Evolutionary conservation across 2,888 invertebrate genomes (phyloP), one percentile per base, ranked within the genome.

Genomic region (Caenorhabditis sp.): DNA sequence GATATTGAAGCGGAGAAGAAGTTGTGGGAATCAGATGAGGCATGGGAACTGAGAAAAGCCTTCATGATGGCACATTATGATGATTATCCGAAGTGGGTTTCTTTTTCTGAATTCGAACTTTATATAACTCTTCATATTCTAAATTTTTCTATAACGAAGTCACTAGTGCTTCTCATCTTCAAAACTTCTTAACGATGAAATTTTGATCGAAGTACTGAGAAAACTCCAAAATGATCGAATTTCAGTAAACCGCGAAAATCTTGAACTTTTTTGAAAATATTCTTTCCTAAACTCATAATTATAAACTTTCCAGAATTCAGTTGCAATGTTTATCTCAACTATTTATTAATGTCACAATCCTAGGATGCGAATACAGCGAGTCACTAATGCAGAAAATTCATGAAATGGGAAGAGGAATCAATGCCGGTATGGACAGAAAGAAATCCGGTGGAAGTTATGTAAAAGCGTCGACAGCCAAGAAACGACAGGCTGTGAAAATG

Each of bases 31-130:
- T 74, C 72, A 49, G 74, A 77, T 49, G 70, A 73, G 23, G 70
- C 71, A 0, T 80, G 80, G 80, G 69, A 67, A n/a, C 64, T 76
- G 1, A 60, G 80, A 23, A 76, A 68, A 58, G 69, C 76, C 14
- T 80, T 80, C 59, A 68, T 80, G 60, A n/a, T 65, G 59, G 70
- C 73, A 2, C 80, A 80, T 52, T 80, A 70, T 60, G 73, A 76
- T 53, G 77, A 76, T 52, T 74, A 70, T 67, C 62, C 73, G 17
- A 69, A 65, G 80, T 74, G 7, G 59, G 71, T 50, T 20, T 59
- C 27, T 50, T 65, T 52, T 65, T n/a, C n/a, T n/a, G n/a, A n/a
- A n/a, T n/a, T n/a, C n/a, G n/a, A n/a, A n/a, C n/a, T n/a, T n/a
- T n/a, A n/a, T n/a, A n/a, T n/a, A n/a, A n/a, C n/a, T n/a, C n/a